A percentile compares a stretch with the other conserved stretches of the same genome.
These are phyloP conservation scores for Australoheros facetus DNA, from an alignment of 2,797 vertebrate species.

Conservation along the genomic window DNA sequence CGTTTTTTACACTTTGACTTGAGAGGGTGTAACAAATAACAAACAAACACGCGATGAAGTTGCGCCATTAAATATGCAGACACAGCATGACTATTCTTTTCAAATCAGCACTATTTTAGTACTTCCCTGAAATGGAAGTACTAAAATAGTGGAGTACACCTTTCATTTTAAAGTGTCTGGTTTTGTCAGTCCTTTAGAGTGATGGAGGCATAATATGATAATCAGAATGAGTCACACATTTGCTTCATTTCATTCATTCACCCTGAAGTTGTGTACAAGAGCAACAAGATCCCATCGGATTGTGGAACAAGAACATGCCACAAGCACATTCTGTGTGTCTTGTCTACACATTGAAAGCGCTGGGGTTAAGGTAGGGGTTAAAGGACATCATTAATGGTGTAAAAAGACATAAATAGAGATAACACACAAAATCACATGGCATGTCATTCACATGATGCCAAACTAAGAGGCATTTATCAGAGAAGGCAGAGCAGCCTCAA, in stretches of 20 bases:
- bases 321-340: background rate
- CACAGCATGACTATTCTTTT: background rate
- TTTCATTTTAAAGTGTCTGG: background rate
- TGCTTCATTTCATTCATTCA: background rate
- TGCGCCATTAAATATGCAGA: background rate
- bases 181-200: conserved; percentile 4
- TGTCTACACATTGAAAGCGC: background rate
- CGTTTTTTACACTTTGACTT: background rate
- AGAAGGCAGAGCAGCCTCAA: background rate
- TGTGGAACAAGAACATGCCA: background rate
- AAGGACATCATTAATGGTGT: background rate
- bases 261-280: background rate
- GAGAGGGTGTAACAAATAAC: background rate
- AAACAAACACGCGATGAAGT: background rate
- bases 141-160: background rate
- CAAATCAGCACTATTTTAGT: background rate
- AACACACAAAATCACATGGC: background rate
- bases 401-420: background rate
- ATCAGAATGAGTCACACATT: background rate
- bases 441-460: background rate
- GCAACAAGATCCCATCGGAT: background rate
- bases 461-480: background rate
- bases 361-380: background rate
- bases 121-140: background rate
- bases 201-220: background rate